Conservation (phyloP, 2,888 invertebrate species). For the Aromia moschata region DNA sequence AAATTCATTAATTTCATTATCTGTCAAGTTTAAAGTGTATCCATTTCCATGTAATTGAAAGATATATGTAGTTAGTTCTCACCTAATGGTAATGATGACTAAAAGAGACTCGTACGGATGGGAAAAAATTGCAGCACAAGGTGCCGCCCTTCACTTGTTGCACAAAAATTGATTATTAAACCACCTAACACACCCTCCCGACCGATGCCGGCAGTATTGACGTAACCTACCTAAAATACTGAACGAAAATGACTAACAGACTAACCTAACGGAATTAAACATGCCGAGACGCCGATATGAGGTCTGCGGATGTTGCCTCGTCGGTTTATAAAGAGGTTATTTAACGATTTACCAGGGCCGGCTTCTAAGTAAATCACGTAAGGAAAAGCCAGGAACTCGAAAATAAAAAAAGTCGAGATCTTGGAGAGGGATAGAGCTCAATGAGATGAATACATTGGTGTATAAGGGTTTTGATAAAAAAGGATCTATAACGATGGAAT, state of each 20-base stretch:
- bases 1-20: too few relatives aligned
- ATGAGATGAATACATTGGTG: too few relatives aligned
- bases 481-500: too few relatives aligned
- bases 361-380: neutral
- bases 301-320: slow-evolving; percentile 28
- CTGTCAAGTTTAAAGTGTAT: too few relatives aligned
- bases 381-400: too few relatives aligned
- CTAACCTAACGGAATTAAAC: slow-evolving; percentile 19
- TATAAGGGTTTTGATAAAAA: too few relatives aligned
- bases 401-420: too few relatives aligned
- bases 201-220: neutral
- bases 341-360: slow-evolving; percentile 30
- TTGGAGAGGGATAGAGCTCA: too few relatives aligned
- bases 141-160: slow-evolving; percentile 23
- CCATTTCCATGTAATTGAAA: too few relatives aligned
- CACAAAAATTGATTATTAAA: neutral
- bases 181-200: neutral
- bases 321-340: slow-evolving; percentile 31
- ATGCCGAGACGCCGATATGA: slow-evolving; percentile 14
- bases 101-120: neutral
- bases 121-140: neutral
- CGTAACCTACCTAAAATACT: neutral
- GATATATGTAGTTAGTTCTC: too few relatives aligned
- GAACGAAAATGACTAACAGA: neutral
- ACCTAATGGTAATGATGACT: neutral